Evolutionary conservation across 2,113 vertebrate genomes (phyloP).

Genomic region (Monarcha castaneiventris): DNA sequence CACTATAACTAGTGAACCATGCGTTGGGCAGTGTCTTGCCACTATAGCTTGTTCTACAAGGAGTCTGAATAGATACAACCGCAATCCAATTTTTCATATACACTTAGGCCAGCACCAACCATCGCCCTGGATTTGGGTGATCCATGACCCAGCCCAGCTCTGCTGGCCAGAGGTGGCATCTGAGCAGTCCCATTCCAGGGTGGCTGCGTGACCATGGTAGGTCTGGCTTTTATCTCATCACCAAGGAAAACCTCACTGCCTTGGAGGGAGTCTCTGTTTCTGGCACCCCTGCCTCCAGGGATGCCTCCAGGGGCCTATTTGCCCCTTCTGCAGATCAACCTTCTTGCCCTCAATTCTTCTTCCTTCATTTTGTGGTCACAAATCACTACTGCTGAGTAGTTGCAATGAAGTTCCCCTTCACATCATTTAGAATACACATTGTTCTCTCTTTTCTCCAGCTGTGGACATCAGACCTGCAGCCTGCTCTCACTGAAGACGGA

Average conservation of each 20-base stretch:
- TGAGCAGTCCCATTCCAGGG: not conserved
- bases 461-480: not conserved
- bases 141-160: too few species aligned
- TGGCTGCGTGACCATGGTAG: too few species aligned
- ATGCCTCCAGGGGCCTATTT: not conserved
- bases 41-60: not conserved
- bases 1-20: not conserved
- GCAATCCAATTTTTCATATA: not conserved
- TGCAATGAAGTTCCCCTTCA: not conserved
- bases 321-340: rapidly evolving
- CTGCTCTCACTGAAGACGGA: not conserved
- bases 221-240: not conserved
- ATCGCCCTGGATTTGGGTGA: not conserved
- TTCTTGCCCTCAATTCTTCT: not conserved
- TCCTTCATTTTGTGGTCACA: not conserved
- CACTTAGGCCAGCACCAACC: not conserved
- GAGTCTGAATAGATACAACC: not conserved
- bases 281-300: too few species aligned
- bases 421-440: not conserved
- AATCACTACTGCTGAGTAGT: not conserved
- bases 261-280: not conserved
- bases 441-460: not conserved
- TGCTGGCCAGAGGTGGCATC: not conserved
- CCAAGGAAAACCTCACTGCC: not conserved
- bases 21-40: not conserved